A percentile compares a stretch with the other conserved stretches of the same genome.
phyloP scores from a whole-genome alignment of 2,113 vertebrate genomes.

The Syrmaticus mikado region DNA sequence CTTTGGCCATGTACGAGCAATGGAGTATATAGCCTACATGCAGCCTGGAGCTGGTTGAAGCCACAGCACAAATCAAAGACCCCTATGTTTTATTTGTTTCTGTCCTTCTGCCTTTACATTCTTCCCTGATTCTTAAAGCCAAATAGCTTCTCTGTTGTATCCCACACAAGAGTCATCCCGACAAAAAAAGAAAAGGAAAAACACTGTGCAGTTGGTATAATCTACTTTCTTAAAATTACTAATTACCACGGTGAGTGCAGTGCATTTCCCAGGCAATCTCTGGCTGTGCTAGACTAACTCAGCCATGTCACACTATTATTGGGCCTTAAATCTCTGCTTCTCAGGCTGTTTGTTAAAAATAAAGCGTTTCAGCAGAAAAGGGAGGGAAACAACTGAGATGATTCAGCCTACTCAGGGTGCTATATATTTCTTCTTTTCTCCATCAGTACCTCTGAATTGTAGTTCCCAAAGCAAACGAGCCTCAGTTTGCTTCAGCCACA shows the following conservation, averaged over 20 bases:
- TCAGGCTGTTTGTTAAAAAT: conserved; percentile 47
- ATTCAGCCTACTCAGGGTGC: conserved; percentile 15
- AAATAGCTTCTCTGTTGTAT: conserved; percentile 24
- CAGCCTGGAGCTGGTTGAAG: background rate
- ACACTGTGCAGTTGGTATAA: background rate
- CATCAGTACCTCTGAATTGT: background rate
- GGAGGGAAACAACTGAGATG: conserved; percentile 35
- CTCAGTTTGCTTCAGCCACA: background rate
- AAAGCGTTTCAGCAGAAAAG: conserved; percentile 24
- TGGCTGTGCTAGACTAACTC: conserved; percentile 38
- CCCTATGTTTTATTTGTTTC: background rate
- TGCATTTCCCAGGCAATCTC: conserved; percentile 25
- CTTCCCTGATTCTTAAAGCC: background rate
- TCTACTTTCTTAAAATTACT: conserved; percentile 38
- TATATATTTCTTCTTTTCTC: conserved; percentile 24
- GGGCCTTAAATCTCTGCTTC: conserved; percentile 37
- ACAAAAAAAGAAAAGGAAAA: conserved; percentile 22
- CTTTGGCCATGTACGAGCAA: background rate
- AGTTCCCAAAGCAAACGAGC: conserved; percentile 21
- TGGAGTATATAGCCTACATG: background rate
- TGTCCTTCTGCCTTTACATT: background rate
- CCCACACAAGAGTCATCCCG: background rate
- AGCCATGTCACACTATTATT: background rate
- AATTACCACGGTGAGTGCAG: background rate
- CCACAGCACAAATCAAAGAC: background rate